A percentile compares a stretch with the other conserved stretches of the same genome.
phyloP scores from a whole-genome alignment of 2,797 vertebrate species.

The Coracias cyanogaster region DNA sequence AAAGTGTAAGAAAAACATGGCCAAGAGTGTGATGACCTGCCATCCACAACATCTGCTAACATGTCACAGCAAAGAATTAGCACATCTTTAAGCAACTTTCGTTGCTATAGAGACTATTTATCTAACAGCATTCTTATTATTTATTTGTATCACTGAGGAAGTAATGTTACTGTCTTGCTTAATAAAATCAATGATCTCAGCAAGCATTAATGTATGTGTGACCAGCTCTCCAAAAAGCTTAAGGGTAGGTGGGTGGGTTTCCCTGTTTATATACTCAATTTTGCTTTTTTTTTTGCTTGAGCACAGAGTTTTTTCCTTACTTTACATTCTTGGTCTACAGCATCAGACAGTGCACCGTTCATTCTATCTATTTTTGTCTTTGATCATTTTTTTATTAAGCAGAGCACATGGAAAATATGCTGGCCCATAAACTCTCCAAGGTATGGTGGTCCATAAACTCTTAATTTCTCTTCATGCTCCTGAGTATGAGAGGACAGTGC shows the following conservation, averaged over 20 bases:
- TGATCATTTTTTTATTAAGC: background rate
- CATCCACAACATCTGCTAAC: background rate
- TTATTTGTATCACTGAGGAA: background rate
- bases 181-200: conserved; percentile 1
- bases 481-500: background rate
- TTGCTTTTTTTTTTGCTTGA: background rate
- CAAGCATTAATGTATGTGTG: background rate
- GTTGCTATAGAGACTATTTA: conserved; percentile 32
- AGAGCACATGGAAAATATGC: background rate
- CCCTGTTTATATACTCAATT: background rate
- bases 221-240: background rate
- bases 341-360: background rate
- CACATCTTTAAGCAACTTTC: conserved; percentile 17
- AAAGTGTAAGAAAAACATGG: background rate
- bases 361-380: background rate
- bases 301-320: background rate
- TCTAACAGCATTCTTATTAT: background rate
- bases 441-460: background rate
- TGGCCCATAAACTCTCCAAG: background rate
- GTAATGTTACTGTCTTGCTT: background rate
- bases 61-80: background rate
- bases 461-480: background rate
- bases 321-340: background rate
- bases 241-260: background rate
- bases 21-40: background rate